phyloP scores from a whole-genome alignment of 2,797 vertebrate genomes.

The Sardinella longiceps region DNA sequence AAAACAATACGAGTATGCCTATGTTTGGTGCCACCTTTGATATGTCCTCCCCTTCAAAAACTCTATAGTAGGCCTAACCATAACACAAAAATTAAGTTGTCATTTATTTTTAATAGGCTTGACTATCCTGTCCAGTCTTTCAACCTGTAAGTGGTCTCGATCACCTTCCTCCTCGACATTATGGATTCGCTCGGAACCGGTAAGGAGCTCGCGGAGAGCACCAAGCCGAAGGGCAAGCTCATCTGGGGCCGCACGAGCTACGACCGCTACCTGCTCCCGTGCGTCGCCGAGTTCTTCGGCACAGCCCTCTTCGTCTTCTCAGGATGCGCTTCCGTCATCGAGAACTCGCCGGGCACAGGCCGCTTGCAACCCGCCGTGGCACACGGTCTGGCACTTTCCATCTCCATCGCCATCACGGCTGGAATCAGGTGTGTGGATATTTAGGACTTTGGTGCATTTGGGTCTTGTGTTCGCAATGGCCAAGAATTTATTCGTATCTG shows the following conservation, averaged over 20 bases:
- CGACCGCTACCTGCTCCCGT: slow-evolving; percentile 64
- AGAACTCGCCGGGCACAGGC: slow-evolving; percentile 41
- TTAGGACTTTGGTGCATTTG: not conserved
- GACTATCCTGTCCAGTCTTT: not conserved
- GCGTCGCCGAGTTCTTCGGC: slow-evolving; percentile 70
- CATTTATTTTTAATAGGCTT: too few relatives aligned
- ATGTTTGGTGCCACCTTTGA: too few relatives aligned
- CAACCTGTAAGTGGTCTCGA: not conserved
- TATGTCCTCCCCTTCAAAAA: too few relatives aligned
- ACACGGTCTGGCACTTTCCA: slow-evolving; percentile 67
- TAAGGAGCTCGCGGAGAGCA: not conserved
- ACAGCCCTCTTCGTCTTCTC: slow-evolving; percentile 70
- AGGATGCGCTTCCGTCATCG: slow-evolving; percentile 67
- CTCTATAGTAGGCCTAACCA: too few relatives aligned
- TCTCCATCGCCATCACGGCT: slow-evolving; percentile 59
- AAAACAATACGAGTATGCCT: too few relatives aligned
- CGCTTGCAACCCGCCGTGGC: slow-evolving; percentile 68
- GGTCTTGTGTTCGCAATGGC: not conserved
- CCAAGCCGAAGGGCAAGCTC: not conserved
- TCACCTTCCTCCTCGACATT: not conserved
- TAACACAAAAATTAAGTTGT: too few relatives aligned
- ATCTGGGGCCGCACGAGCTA: slow-evolving; percentile 29
- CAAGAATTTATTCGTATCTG: too few relatives aligned
- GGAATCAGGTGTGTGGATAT: slow-evolving; percentile 66
- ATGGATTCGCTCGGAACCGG: not conserved